Percentiles rank a stretch among this genome's conserved stretches.
These are phyloP conservation scores for Apocheima hispidaria DNA, from an alignment of 2,888 invertebrate species.

Conservation along the genomic window DNA sequence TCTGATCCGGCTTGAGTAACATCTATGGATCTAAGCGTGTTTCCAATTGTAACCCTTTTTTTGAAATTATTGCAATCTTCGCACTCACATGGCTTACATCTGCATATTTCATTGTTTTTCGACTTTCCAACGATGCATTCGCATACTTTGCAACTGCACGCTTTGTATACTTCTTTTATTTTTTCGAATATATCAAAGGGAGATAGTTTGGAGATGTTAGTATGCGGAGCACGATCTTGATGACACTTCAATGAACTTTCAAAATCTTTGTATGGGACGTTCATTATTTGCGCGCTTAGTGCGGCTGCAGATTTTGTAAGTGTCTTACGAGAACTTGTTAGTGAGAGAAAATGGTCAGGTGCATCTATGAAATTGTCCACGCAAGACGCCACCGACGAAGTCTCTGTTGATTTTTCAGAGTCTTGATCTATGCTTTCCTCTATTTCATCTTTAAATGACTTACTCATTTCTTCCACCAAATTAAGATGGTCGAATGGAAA, in stretches of 20 bases:
- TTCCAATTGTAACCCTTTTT: constrained; percentile 5
- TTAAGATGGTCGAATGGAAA: constrained; percentile 1
- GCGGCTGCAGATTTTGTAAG: constrained; percentile 47
- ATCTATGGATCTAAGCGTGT: background rate
- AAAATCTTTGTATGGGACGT: constrained; percentile 56
- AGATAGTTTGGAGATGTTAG: constrained; percentile 36
- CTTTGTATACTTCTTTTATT: constrained; percentile 69
- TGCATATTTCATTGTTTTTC: constrained; percentile 45
- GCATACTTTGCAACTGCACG: constrained; percentile 75
- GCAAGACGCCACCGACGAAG: background rate
- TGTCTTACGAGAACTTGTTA: constrained; percentile 8
- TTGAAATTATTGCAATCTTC: constrained; percentile 48
- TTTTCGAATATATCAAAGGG: constrained; percentile 60
- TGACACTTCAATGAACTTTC: constrained; percentile 42
- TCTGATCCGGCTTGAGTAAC: background rate
- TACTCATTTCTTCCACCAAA: constrained; percentile 5
- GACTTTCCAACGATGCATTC: constrained; percentile 61
- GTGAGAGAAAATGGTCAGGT: background rate
- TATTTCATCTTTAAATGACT: constrained; percentile 18
- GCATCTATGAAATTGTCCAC: background rate
- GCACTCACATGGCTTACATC: constrained; percentile 61
- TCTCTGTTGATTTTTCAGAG: background rate
- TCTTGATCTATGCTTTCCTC: background rate
- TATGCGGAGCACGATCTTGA: constrained; percentile 5
- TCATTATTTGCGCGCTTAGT: constrained; percentile 64